A percentile compares a stretch with the other conserved stretches of the same genome.
Conservation (phyloP, 1,140 invertebrate genomes). For the Tigriopus japonicus region DNA sequence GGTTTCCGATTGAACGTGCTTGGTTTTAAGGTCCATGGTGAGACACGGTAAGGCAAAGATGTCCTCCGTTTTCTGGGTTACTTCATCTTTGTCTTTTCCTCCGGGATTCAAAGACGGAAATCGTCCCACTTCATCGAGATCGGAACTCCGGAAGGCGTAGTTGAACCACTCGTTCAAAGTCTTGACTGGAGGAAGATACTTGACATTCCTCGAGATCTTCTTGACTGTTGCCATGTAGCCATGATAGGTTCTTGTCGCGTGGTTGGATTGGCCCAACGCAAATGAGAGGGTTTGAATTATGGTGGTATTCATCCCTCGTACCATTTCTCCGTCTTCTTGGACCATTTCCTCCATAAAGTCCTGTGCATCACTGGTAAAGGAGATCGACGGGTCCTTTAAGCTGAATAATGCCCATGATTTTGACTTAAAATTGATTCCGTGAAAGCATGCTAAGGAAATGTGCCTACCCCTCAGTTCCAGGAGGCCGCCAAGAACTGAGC, state of each 20-base stretch:
- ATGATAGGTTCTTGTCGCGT: slow-evolving; percentile 32
- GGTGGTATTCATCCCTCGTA: slow-evolving; percentile 24
- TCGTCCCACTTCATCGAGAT: slow-evolving; percentile 75
- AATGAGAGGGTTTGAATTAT: slow-evolving; percentile 51
- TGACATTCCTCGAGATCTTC: slow-evolving; percentile 65
- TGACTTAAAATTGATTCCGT: slow-evolving; percentile 89
- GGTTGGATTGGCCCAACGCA: slow-evolving; percentile 44
- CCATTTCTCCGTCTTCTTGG: not conserved
- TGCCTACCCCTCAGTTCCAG: slow-evolving; percentile 41
- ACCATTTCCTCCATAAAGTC: slow-evolving; percentile 41
- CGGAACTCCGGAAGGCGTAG: slow-evolving; percentile 79
- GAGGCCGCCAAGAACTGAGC: slow-evolving; percentile 54
- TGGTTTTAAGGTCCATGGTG: slow-evolving; percentile 78
- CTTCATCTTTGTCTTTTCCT: not conserved
- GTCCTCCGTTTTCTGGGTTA: slow-evolving; percentile 61
- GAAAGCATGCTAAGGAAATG: slow-evolving; percentile 87
- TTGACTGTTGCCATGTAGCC: slow-evolving; percentile 65
- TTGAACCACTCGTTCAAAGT: slow-evolving; percentile 81
- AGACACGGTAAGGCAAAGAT: slow-evolving; percentile 84
- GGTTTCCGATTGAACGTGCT: slow-evolving; percentile 37
- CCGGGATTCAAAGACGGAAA: slow-evolving; percentile 56
- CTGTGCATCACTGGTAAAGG: slow-evolving; percentile 84
- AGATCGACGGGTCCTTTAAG: slow-evolving; percentile 78
- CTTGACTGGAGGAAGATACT: slow-evolving; percentile 87
- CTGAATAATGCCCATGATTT: slow-evolving; percentile 94